Conservation (phyloP, 2,888 invertebrate genomes). For the Xestia ashworthii region DNA sequence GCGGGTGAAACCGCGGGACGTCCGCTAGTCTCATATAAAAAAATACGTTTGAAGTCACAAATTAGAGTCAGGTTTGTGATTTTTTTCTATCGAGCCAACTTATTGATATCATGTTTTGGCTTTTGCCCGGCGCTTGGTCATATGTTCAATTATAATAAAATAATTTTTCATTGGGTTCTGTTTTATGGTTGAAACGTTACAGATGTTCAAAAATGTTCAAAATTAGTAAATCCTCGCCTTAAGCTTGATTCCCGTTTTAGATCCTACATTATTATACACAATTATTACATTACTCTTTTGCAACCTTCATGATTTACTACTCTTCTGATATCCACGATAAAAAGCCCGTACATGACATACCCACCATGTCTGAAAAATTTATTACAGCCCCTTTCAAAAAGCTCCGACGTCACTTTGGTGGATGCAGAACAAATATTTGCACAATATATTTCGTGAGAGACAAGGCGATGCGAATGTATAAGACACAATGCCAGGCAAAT, state of each 20-base stretch:
- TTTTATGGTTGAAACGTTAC: too few relatives aligned
- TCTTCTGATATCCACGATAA: conserved; percentile 10
- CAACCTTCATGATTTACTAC: conserved; percentile 14
- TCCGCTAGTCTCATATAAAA: too few relatives aligned
- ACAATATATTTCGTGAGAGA: conserved; percentile 53
- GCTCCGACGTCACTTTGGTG: conserved; percentile 28
- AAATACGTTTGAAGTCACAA: too few relatives aligned
- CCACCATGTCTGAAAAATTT: conserved; percentile 33
- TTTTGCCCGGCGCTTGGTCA: too few relatives aligned
- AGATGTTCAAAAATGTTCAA: too few relatives aligned
- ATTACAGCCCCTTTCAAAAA: conserved; percentile 38
- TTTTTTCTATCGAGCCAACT: too few relatives aligned
- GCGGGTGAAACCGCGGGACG: too few relatives aligned
- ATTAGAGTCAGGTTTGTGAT: too few relatives aligned
- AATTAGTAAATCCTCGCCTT: too few relatives aligned
- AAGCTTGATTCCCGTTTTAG: neutral
- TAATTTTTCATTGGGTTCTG: too few relatives aligned
- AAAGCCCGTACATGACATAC: conserved; percentile 14
- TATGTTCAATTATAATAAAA: too few relatives aligned
- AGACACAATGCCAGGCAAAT: conserved; percentile 34
- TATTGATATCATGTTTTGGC: too few relatives aligned
- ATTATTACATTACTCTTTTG: conserved; percentile 14
- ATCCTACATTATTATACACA: neutral
- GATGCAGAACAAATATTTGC: conserved; percentile 58
- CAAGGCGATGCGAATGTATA: conserved; percentile 35